Percentiles rank a stretch among this genome's conserved stretches.
Conservation (phyloP, 1,140 invertebrate species). For the Papilio glaucus region DNA sequence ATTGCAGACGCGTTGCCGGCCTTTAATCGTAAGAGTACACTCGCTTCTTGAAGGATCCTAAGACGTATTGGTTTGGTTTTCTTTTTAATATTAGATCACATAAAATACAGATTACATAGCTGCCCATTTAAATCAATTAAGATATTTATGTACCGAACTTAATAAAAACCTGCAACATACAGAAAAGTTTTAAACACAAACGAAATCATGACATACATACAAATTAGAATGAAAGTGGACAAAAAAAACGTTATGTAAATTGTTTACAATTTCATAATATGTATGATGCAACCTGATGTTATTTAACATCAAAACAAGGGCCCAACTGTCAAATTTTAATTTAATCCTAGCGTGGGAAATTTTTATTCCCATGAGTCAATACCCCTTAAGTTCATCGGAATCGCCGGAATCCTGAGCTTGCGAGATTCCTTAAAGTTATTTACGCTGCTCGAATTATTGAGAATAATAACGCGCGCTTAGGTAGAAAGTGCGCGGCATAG, state of each 20-base stretch:
- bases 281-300: not conserved
- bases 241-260: not conserved
- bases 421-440: constrained; percentile 1
- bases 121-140: too few species aligned
- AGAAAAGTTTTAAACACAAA: too few species aligned
- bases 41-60: too few species aligned
- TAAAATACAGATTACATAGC: too few species aligned
- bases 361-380: not conserved
- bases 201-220: too few species aligned
- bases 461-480: not conserved
- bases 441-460: not conserved
- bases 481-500: not conserved
- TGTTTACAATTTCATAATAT: not conserved
- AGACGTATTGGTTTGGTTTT: too few species aligned
- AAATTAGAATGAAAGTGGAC: not conserved
- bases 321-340: not conserved
- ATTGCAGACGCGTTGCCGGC: too few species aligned
- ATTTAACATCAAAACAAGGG: not conserved
- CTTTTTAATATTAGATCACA: too few species aligned
- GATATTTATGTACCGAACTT: too few species aligned
- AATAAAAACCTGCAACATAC: too few species aligned
- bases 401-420: not conserved
- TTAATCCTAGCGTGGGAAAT: too few species aligned
- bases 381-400: not conserved
- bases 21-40: too few species aligned